phyloP scores from a whole-genome alignment of 2,888 invertebrate species.

The Lucinisca nassula region DNA sequence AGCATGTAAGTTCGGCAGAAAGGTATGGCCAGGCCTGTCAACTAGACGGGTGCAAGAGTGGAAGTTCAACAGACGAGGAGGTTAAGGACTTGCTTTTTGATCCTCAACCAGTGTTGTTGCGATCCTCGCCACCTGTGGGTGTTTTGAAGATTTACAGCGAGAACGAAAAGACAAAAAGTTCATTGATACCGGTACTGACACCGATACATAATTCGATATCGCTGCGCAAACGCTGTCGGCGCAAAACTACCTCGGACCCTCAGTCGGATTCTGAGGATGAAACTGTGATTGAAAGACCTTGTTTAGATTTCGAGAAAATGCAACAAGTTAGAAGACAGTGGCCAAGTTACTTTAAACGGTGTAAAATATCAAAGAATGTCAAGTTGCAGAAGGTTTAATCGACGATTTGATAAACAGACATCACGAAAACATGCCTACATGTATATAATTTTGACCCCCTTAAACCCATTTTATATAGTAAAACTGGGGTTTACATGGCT shows the following conservation, averaged over 20 bases:
- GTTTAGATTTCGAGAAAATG: constrained; percentile 98
- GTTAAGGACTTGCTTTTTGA: constrained; percentile 91
- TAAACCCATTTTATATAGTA: too few species aligned
- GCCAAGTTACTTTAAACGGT: neutral
- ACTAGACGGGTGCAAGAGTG: constrained; percentile 81
- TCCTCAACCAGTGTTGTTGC: constrained; percentile 94
- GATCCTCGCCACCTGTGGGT: constrained; percentile 96
- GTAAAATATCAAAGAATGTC: neutral
- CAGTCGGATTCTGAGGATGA: constrained; percentile 70
- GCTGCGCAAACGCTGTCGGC: constrained; percentile 90
- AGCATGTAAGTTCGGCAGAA: constrained; percentile 88
- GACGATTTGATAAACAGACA: too few species aligned
- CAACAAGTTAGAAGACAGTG: constrained; percentile 89
- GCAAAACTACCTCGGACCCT: constrained; percentile 89
- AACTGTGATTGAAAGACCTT: constrained; percentile 92
- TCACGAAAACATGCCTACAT: too few species aligned
- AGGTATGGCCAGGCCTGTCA: neutral
- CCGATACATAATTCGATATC: constrained; percentile 88
- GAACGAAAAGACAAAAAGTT: constrained; percentile 88
- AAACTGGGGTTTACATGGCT: too few species aligned
- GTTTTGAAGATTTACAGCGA: constrained; percentile 92
- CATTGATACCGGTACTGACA: constrained; percentile 85
- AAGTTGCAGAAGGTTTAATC: neutral
- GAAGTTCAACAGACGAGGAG: constrained; percentile 90
- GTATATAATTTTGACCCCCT: too few species aligned